Evolutionary conservation across 2,113 vertebrate species (phyloP).

Genomic region (Cathartes aura): DNA sequence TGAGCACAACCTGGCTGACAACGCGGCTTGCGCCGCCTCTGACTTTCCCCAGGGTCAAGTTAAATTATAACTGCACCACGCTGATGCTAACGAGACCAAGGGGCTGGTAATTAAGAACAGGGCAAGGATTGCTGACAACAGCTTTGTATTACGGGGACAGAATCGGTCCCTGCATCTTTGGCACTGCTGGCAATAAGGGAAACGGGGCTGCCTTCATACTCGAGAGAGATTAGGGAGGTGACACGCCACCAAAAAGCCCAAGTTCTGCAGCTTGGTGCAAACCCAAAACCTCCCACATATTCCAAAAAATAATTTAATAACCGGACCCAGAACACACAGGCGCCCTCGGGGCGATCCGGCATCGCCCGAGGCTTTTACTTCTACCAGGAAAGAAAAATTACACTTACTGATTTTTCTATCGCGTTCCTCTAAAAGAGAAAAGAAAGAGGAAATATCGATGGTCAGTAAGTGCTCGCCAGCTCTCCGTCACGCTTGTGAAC

Average conservation of each 20-base stretch:
- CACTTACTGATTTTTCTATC: not conserved
- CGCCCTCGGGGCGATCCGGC: not conserved
- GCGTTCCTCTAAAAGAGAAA: not conserved
- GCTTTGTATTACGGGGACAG: not conserved
- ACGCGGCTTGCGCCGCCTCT: not conserved
- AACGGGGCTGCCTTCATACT: not conserved
- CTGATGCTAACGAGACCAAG: not conserved
- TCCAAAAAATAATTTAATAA: not conserved
- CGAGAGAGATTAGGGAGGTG: not conserved
- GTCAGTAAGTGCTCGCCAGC: no score
- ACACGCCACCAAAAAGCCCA: no score
- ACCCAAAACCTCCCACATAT: not conserved
- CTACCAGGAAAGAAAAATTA: fast-evolving
- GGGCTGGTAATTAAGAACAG: not conserved
- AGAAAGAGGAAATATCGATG: not conserved
- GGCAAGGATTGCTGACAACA: not conserved
- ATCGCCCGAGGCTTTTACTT: no score
- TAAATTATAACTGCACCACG: fast-evolving
- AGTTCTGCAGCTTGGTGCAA: not conserved
- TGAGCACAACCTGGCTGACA: no score
- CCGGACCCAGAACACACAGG: fast-evolving
- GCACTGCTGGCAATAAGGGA: not conserved
- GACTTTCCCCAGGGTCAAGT: not conserved
- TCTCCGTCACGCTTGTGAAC: fast-evolving
- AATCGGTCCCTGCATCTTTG: not conserved